Conservation (phyloP, 2,113 vertebrate genomes). For the human region DNA sequence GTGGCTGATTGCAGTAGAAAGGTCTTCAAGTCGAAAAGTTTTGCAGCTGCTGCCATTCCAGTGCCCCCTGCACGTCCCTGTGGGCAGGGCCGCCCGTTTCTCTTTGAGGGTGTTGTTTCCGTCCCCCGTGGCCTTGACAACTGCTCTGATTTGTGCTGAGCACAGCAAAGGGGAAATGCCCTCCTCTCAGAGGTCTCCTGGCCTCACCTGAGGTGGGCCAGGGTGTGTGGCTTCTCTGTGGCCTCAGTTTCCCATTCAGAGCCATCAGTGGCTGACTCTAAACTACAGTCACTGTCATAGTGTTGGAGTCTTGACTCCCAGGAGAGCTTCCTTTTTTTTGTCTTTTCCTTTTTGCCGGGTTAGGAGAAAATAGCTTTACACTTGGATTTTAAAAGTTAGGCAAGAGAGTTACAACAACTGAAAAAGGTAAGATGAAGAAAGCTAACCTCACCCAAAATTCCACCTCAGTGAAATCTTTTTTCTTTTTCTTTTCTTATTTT, state of each 20-base stretch:
- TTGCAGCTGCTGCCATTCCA: neutral
- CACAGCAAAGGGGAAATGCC: neutral
- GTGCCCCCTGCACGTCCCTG: neutral
- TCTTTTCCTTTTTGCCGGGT: neutral
- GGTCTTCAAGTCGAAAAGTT: neutral
- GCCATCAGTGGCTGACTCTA: rapidly evolving
- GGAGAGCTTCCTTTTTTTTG: neutral
- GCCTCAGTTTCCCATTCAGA: neutral
- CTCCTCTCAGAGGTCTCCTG: rapidly evolving
- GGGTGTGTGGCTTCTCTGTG: neutral
- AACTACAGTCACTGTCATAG: neutral
- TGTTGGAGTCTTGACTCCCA: neutral
- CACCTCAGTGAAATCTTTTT: neutral
- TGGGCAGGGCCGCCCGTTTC: neutral
- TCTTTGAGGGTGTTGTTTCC: too few species aligned
- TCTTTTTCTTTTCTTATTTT: too few species aligned
- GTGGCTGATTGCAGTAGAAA: neutral
- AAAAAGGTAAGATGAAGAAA: neutral
- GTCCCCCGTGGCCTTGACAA: neutral
- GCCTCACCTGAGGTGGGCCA: rapidly evolving
- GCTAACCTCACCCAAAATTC: neutral
- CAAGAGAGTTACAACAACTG: neutral
- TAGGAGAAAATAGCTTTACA: neutral
- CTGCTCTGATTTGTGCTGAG: neutral
- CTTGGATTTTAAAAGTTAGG: neutral